phyloP scores from a whole-genome alignment of 2,113 vertebrate species.

The Trogon surrucura region DNA sequence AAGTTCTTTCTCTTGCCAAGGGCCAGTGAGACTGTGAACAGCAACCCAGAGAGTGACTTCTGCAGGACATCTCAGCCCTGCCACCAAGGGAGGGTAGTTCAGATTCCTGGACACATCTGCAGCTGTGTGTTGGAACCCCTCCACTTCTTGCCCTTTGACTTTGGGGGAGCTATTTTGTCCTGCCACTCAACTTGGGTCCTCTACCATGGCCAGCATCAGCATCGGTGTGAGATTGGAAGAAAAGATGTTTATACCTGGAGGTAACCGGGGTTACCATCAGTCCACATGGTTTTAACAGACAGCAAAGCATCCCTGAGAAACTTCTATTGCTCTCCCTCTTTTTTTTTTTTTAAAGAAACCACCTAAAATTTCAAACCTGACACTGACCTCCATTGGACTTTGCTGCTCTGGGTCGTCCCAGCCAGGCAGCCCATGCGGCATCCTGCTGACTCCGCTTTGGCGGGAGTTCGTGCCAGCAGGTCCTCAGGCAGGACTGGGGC shows the following conservation, averaged over 20 bases:
- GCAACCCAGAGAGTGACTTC: accelerated
- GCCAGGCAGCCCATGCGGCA: neutral
- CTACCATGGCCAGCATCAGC: neutral
- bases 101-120: accelerated
- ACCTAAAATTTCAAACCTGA: neutral
- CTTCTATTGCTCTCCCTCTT: neutral
- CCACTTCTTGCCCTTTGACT: neutral
- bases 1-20: neutral
- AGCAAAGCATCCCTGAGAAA: neutral
- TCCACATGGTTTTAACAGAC: neutral
- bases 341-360: neutral
- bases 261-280: neutral
- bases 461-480: slow-evolving; percentile 1
- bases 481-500: slow-evolving; percentile 34
- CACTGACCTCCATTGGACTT: slow-evolving; percentile 48
- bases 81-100: neutral
- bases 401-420: slow-evolving; percentile 16
- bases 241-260: neutral
- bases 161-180: neutral
- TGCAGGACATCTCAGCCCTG: neutral
- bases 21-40: accelerated
- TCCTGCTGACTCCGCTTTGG: slow-evolving; percentile 60
- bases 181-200: neutral
- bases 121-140: neutral
- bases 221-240: neutral